These are phyloP conservation scores for Ophion obscuratus DNA, from an alignment of 2,888 invertebrate genomes.

Conservation along the genomic window DNA sequence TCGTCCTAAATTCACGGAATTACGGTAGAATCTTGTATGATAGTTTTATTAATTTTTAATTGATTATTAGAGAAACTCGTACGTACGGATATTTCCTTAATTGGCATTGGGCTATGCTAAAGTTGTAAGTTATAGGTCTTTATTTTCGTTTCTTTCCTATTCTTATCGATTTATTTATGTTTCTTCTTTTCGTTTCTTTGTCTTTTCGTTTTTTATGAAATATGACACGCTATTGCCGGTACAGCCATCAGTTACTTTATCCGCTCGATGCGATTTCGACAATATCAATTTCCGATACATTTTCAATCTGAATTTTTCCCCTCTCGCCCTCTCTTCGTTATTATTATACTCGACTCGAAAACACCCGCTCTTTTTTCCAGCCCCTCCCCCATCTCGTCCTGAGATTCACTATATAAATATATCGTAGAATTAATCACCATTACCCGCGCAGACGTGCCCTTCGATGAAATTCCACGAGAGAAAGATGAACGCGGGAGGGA, in stretches of 20 bases:
- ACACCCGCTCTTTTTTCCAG: constrained; percentile 34
- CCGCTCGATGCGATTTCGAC: constrained; percentile 57
- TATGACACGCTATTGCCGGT: constrained; percentile 69
- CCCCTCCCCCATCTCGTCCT: constrained; percentile 56
- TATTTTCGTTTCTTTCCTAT: constrained; percentile 19
- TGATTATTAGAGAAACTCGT: constrained; percentile 47
- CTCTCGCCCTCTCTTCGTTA: constrained; percentile 11
- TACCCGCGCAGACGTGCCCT: constrained; percentile 30
- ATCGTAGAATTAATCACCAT: constrained; percentile 55
- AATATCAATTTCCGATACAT: constrained; percentile 44
- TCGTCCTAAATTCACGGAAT: constrained; percentile 15
- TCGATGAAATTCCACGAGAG: constrained; percentile 46
- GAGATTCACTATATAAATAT: constrained; percentile 54
- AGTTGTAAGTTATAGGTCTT: constrained; percentile 33
- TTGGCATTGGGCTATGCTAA: constrained; percentile 40
- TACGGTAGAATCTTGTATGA: constrained; percentile 24
- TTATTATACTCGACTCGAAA: constrained; percentile 32
- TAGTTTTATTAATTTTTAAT: constrained; percentile 33
- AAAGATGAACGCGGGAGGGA: constrained; percentile 49
- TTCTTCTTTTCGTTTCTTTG: constrained; percentile 1
- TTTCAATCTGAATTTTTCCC: constrained; percentile 26
- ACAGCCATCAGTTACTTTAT: constrained; percentile 63
- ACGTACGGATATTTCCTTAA: constrained; percentile 46
- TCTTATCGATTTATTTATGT: constrained; percentile 24
- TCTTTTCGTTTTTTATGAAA: constrained; percentile 49